Evolutionary conservation across 2,113 vertebrate genomes (phyloP).

Genomic region (Dasyornis broadbenti): DNA sequence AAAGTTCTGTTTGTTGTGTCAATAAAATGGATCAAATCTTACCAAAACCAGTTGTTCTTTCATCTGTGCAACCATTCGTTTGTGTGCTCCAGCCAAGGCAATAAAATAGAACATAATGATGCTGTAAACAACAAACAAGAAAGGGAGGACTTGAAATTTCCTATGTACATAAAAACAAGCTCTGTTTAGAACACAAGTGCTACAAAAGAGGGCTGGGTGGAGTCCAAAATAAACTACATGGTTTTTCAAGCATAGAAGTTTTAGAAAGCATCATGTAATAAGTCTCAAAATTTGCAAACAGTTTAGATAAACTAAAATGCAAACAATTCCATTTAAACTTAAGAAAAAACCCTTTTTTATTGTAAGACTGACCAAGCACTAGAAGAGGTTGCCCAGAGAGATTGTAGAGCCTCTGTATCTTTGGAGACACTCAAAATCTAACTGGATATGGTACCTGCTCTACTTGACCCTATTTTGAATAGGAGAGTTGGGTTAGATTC

Average conservation of each 20-base stretch:
- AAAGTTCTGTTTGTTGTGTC: neutral
- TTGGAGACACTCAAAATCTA: neutral
- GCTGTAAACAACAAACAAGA: constrained; percentile 66
- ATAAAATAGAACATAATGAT: constrained; percentile 91
- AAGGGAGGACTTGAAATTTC: neutral
- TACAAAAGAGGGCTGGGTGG: neutral
- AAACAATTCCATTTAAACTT: neutral
- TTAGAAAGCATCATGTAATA: neutral
- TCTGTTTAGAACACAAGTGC: neutral
- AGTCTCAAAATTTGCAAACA: neutral
- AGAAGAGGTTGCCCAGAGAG: neutral
- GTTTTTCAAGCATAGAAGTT: neutral
- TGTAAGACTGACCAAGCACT: neutral
- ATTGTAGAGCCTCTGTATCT: neutral
- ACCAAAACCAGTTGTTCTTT: constrained; percentile 89
- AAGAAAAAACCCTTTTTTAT: neutral
- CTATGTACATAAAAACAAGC: fast-evolving
- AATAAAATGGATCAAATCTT: constrained; percentile 28
- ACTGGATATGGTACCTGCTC: neutral
- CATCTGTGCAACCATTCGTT: constrained; percentile 83
- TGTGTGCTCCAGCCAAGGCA: constrained; percentile 89
- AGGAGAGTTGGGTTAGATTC: neutral
- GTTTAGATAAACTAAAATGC: neutral
- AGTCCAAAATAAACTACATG: neutral
- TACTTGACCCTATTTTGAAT: neutral